Evolutionary conservation across 2,113 vertebrate species (phyloP).

Genomic region (Probosciger aterrimus): DNA sequence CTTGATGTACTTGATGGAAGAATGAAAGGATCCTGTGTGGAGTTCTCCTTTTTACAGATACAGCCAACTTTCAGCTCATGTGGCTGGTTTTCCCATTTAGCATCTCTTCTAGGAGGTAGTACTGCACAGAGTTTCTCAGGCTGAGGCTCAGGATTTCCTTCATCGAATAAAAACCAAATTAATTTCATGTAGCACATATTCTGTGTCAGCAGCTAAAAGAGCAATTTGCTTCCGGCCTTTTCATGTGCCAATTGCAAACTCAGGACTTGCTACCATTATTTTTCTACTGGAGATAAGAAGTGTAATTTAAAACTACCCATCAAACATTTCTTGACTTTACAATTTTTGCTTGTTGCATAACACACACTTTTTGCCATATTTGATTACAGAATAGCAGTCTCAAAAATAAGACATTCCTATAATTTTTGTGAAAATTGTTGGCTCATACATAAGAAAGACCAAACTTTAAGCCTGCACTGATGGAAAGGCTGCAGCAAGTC

Average conservation of each 20-base stretch:
- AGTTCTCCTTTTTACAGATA: constrained; percentile 88
- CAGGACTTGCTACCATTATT: background rate
- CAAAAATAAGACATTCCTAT: background rate
- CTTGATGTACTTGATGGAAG: constrained; percentile 58
- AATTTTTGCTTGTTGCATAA: background rate
- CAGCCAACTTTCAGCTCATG: constrained; percentile 87
- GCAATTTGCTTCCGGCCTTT: background rate
- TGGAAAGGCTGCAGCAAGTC: background rate
- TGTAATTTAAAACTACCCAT: background rate
- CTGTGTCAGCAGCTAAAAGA: background rate
- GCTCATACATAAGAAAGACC: background rate
- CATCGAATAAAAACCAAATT: background rate
- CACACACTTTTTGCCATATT: background rate
- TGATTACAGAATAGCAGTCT: background rate
- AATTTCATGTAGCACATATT: background rate
- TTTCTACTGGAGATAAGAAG: background rate
- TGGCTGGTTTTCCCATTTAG: constrained; percentile 85
- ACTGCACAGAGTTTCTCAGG: constrained; percentile 82
- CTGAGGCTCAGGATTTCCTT: constrained; percentile 86
- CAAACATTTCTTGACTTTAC: background rate
- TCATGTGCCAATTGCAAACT: background rate
- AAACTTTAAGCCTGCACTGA: background rate
- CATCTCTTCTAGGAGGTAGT: constrained; percentile 82
- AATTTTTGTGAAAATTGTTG: background rate
- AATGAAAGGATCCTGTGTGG: constrained; percentile 55